Conservation (phyloP, 30 jellyfish, hydroid and myxozoan species). For the Haliclystus octoradiatus region DNA sequence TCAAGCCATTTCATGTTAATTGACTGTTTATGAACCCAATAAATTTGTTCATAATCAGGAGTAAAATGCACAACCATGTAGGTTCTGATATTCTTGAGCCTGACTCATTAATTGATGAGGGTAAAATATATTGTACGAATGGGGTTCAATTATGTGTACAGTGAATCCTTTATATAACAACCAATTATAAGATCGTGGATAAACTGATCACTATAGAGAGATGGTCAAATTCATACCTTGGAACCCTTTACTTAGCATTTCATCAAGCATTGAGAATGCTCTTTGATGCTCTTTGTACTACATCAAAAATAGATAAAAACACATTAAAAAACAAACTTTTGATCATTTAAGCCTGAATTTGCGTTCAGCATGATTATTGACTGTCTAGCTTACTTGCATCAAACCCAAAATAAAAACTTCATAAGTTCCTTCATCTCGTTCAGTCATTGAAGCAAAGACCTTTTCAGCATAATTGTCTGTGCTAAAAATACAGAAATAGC, state of each 20-base stretch:
- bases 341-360: not conserved
- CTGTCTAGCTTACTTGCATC: constrained; percentile 16
- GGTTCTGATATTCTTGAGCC: too few relatives aligned
- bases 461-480: constrained; percentile 23
- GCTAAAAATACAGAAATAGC: constrained; percentile 6
- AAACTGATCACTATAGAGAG: not conserved
- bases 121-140: too few relatives aligned
- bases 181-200: not conserved
- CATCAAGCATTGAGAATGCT: not conserved
- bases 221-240: not conserved
- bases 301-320: not conserved
- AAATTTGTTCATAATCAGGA: too few relatives aligned
- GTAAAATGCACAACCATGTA: too few relatives aligned
- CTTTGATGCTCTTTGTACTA: not conserved
- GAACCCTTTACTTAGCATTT: not conserved
- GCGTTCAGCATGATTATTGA: too few relatives aligned
- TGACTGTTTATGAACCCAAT: too few relatives aligned
- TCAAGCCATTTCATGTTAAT: too few relatives aligned
- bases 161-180: not conserved
- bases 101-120: too few relatives aligned
- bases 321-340: not conserved
- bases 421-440: constrained; percentile 22
- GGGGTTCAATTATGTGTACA: too few relatives aligned
- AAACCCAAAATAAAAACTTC: constrained; percentile 44
- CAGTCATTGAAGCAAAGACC: constrained; percentile 17